A percentile compares a stretch with the other conserved stretches of the same genome.
These are phyloP conservation scores for Orbicella faveolata DNA, from an alignment of 64 coral and sea anemone species.

Conservation along the genomic window DNA sequence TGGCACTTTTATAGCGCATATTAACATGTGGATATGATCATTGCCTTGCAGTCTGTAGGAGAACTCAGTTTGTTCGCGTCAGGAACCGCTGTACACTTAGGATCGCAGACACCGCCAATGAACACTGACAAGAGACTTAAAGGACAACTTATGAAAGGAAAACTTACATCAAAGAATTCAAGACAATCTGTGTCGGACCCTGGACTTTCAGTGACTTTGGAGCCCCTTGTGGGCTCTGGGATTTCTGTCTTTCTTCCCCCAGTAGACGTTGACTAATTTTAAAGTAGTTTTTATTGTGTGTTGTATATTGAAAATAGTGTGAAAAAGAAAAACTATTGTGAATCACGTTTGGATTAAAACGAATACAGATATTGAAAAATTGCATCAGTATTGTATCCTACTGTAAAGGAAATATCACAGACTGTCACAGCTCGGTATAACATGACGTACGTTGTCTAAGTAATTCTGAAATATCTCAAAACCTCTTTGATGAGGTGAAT, in stretches of 20 bases:
- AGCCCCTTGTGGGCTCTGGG: slow-evolving; percentile 45
- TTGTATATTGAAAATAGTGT: background rate
- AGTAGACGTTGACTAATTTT: slow-evolving; percentile 22
- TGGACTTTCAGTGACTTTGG: background rate
- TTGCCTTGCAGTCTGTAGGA: slow-evolving; percentile 40
- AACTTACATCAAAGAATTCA: slow-evolving; percentile 14
- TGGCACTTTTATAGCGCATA: background rate
- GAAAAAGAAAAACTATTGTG: background rate
- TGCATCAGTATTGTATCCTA: background rate
- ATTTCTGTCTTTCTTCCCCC: slow-evolving; percentile 44
- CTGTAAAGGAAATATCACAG: no score
- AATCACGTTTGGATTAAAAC: background rate
- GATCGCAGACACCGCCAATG: slow-evolving; percentile 10
- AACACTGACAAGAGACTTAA: background rate
- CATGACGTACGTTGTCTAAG: no score
- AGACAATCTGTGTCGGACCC: slow-evolving; percentile 28
- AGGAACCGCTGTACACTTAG: slow-evolving; percentile 37
- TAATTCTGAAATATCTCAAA: no score
- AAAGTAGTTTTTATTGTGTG: background rate
- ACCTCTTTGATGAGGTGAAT: no score
- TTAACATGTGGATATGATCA: background rate
- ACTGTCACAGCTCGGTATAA: no score
- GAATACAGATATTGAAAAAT: background rate
- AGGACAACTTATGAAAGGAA: slow-evolving; percentile 57
- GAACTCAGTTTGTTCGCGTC: slow-evolving; percentile 52